These are phyloP conservation scores for Baronia brevicornis DNA, from an alignment of 2,888 invertebrate species.

Conservation along the genomic window DNA sequence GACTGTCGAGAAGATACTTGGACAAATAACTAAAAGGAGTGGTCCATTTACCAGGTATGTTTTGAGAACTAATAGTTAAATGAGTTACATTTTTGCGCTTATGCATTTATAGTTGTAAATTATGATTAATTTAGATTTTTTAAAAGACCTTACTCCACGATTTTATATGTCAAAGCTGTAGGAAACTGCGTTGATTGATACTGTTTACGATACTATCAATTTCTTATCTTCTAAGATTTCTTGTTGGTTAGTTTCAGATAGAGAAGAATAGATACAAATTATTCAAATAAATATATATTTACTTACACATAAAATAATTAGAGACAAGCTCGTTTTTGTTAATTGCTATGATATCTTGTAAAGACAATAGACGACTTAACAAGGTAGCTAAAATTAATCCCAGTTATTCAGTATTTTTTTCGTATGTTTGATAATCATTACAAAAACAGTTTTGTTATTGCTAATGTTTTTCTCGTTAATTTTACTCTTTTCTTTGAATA, in stretches of 20 bases:
- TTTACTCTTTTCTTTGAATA: too few species aligned
- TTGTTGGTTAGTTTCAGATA: constrained; percentile 1
- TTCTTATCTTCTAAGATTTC: constrained; percentile 6
- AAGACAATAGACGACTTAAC: neutral
- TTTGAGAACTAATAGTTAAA: constrained; percentile 24
- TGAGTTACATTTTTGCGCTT: constrained; percentile 1
- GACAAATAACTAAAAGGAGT: constrained; percentile 92
- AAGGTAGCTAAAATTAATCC: neutral
- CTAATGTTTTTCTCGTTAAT: too few species aligned
- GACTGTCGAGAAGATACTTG: constrained; percentile 92
- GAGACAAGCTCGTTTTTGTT: neutral
- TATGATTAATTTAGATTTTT: neutral
- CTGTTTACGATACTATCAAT: constrained; percentile 14
- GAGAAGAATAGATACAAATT: too few species aligned
- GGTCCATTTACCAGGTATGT: constrained; percentile 93
- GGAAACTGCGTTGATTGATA: constrained; percentile 7
- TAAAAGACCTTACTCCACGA: neutral
- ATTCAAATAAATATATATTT: too few species aligned
- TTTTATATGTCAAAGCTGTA: neutral
- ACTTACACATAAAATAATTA: neutral
- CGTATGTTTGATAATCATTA: too few species aligned
- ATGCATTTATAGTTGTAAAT: neutral
- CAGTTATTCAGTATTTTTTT: too few species aligned
- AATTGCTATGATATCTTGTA: neutral
- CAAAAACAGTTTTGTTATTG: too few species aligned